A percentile compares a stretch with the other conserved stretches of the same genome.
Conservation (phyloP, 2,113 vertebrate genomes). For the Stigmatopora argus region DNA sequence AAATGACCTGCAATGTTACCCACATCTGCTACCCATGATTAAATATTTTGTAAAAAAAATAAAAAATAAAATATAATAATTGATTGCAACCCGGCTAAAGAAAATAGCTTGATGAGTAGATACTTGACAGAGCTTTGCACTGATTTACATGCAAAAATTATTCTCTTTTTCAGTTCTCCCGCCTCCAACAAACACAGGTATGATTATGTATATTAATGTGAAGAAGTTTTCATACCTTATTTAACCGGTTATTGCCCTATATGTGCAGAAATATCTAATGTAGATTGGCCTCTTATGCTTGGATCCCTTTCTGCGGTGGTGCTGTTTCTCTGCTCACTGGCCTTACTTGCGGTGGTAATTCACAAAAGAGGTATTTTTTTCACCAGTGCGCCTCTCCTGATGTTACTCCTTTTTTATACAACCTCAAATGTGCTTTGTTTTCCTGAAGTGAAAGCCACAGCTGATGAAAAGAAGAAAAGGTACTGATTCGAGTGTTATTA, state of each 20-base stretch:
- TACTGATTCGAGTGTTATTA: slow-evolving; percentile 19
- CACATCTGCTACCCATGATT: no score
- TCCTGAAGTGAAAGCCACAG: slow-evolving; percentile 43
- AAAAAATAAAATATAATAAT: no score
- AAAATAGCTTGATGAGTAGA: not conserved
- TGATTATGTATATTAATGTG: no score
- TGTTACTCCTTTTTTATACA: slow-evolving; percentile 4
- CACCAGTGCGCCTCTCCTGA: not conserved
- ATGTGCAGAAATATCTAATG: slow-evolving; percentile 17
- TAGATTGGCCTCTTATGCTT: slow-evolving; percentile 65
- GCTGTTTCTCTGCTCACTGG: slow-evolving; percentile 54
- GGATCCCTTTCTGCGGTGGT: slow-evolving; percentile 59
- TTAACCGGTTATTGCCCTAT: not conserved
- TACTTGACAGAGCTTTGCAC: not conserved
- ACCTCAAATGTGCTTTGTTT: not conserved
- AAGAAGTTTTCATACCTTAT: not conserved
- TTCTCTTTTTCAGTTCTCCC: slow-evolving; percentile 34
- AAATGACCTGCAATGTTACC: no score
- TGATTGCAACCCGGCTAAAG: not conserved
- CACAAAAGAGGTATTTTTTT: slow-evolving; percentile 54
- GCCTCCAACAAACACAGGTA: slow-evolving; percentile 34
- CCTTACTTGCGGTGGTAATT: slow-evolving; percentile 29
- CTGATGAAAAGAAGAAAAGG: slow-evolving; percentile 58
- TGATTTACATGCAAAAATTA: not conserved
- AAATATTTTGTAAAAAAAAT: no score